Conservation (phyloP, 2,113 vertebrate genomes). For the Oreochromis aureus region DNA sequence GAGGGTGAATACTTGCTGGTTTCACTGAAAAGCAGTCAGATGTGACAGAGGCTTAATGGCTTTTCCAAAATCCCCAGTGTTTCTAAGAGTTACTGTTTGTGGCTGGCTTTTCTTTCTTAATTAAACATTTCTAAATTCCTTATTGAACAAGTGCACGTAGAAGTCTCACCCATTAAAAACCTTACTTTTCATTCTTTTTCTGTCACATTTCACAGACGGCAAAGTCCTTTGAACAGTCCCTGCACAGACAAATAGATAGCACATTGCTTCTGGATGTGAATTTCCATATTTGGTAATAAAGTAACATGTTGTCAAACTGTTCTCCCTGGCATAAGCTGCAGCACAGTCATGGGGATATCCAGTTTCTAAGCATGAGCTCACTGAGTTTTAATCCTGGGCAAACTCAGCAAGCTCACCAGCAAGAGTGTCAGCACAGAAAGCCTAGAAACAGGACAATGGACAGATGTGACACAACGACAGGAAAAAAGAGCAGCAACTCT, state of each 20-base stretch:
- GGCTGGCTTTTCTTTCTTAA: constrained; percentile 25
- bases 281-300: constrained; percentile 27
- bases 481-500: neutral
- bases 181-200: neutral
- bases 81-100: constrained; percentile 8
- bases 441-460: constrained; percentile 29
- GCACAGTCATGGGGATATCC: constrained; percentile 36
- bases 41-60: constrained; percentile 63
- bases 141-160: neutral
- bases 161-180: neutral
- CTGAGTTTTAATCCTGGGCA: constrained; percentile 51
- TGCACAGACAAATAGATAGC: neutral
- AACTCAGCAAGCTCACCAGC: constrained; percentile 29
- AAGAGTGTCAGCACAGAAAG: constrained; percentile 22
- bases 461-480: neutral
- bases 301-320: constrained; percentile 45
- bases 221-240: neutral
- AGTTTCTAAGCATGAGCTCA: constrained; percentile 40
- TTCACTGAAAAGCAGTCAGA: constrained; percentile 58
- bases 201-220: neutral
- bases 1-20: constrained; percentile 3
- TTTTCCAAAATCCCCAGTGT: constrained; percentile 32
- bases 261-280: neutral
- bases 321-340: constrained; percentile 28
- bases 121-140: constrained; percentile 33